Conservation (phyloP, 2,888 invertebrate genomes). For the Crocallis elinguaria region DNA sequence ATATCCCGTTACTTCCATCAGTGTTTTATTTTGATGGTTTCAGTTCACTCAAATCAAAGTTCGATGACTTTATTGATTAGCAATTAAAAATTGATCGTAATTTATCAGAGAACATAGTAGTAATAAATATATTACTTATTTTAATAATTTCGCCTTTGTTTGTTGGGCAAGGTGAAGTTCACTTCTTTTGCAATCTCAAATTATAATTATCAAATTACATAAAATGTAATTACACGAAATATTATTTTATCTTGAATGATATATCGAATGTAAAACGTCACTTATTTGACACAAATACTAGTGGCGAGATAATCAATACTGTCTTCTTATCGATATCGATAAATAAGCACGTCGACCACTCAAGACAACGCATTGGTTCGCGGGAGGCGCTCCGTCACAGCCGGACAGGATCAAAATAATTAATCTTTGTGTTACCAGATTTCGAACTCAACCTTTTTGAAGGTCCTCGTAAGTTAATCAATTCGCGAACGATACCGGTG, state of each 20-base stretch:
- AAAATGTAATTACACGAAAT: too few relatives aligned
- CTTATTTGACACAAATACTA: conserved; percentile 35
- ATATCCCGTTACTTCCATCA: conserved; percentile 27
- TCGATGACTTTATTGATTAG: conserved; percentile 36
- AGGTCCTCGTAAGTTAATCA: conserved; percentile 69
- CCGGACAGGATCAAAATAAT: conserved; percentile 73
- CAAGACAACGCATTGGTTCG: conserved; percentile 29
- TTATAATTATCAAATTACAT: not conserved
- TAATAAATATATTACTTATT: not conserved
- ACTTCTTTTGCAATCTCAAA: not conserved
- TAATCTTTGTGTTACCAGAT: conserved; percentile 73
- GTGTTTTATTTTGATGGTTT: conserved; percentile 34
- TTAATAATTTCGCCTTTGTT: not conserved
- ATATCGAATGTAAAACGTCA: too few relatives aligned
- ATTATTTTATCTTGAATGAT: too few relatives aligned
- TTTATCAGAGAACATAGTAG: conserved; percentile 9
- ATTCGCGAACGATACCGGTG: conserved; percentile 65
- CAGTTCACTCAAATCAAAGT: conserved; percentile 28
- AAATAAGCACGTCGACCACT: conserved; percentile 30
- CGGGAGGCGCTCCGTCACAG: conserved; percentile 50
- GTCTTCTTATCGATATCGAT: conserved; percentile 43
- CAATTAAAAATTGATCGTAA: conserved; percentile 32
- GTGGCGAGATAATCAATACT: conserved; percentile 35
- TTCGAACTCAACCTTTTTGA: conserved; percentile 62
- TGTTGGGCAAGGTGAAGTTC: not conserved